These are phyloP conservation scores for Caenorhabditis latens DNA, from an alignment of 1,140 invertebrate genomes.

Conservation along the genomic window DNA sequence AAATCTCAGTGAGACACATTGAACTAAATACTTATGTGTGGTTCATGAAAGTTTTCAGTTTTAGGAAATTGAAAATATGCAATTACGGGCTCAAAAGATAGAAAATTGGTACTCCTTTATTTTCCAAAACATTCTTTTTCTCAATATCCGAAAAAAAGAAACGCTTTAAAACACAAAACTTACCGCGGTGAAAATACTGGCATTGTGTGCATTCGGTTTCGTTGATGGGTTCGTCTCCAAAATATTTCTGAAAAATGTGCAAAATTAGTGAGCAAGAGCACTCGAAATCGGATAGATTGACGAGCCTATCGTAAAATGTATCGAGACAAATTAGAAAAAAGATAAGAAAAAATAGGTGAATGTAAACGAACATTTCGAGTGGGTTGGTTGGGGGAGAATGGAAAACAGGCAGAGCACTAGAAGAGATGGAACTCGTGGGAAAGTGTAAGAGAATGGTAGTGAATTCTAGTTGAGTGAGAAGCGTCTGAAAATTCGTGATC, in stretches of 20 bases:
- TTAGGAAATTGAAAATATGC: no score
- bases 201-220: conserved; percentile 11
- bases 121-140: no score
- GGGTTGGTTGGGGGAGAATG: not conserved
- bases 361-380: conserved; percentile 56
- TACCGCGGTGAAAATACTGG: conserved; percentile 29
- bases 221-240: not conserved
- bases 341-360: conserved; percentile 8
- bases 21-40: no score
- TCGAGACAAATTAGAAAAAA: not conserved
- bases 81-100: no score
- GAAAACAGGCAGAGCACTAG: not conserved
- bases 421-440: conserved; percentile 16
- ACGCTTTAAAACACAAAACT: no score
- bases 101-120: no score
- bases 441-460: not conserved
- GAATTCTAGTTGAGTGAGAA: no score
- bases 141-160: no score
- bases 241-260: conserved; percentile 20
- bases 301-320: conserved; percentile 1
- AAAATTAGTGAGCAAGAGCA: not conserved
- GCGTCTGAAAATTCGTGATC: no score
- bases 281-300: not conserved
- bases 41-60: no score
- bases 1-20: no score